These are phyloP conservation scores for Cyclina sinensis DNA, from an alignment of 1,140 invertebrate genomes.

Conservation along the genomic window DNA sequence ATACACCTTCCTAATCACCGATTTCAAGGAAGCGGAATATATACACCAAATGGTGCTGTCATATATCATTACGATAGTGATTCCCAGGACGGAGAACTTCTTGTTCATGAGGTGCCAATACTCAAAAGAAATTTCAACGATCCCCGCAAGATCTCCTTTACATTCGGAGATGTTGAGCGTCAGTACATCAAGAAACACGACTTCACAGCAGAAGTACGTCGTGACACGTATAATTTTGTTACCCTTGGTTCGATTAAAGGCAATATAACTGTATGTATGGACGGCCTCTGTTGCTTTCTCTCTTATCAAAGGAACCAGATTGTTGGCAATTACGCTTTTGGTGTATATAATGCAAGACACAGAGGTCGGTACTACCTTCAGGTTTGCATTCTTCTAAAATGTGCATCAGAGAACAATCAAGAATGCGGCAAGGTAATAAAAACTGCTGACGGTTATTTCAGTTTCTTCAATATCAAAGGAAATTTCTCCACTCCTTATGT, in stretches of 20 bases:
- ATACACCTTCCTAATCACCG: slow-evolving; percentile 87
- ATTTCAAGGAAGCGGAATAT: slow-evolving; percentile 87
- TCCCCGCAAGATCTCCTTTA: too few relatives aligned
- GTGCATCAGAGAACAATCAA: slow-evolving; percentile 61
- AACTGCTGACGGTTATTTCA: slow-evolving; percentile 73
- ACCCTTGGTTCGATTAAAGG: slow-evolving; percentile 56
- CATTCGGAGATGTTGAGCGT: neutral
- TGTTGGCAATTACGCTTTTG: slow-evolving; percentile 79
- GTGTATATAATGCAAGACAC: slow-evolving; percentile 81
- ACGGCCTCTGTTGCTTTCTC: slow-evolving; percentile 77
- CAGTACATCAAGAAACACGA: neutral
- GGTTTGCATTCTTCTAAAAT: slow-evolving; percentile 81
- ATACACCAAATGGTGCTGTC: slow-evolving; percentile 69
- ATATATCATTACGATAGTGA: slow-evolving; percentile 66
- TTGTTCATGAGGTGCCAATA: too few relatives aligned
- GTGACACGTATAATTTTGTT: slow-evolving; percentile 77
- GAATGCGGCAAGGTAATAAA: slow-evolving; percentile 73
- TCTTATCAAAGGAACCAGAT: slow-evolving; percentile 67
- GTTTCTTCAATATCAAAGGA: slow-evolving; percentile 69
- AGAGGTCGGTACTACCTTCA: slow-evolving; percentile 81
- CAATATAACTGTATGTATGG: slow-evolving; percentile 72
- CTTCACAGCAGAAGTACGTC: slow-evolving; percentile 69
- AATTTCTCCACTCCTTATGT: slow-evolving; percentile 75
- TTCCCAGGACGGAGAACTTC: neutral
- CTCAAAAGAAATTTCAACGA: too few relatives aligned